Conservation (phyloP, 2,888 invertebrate species). For the Leucoptera coffeella region DNA sequence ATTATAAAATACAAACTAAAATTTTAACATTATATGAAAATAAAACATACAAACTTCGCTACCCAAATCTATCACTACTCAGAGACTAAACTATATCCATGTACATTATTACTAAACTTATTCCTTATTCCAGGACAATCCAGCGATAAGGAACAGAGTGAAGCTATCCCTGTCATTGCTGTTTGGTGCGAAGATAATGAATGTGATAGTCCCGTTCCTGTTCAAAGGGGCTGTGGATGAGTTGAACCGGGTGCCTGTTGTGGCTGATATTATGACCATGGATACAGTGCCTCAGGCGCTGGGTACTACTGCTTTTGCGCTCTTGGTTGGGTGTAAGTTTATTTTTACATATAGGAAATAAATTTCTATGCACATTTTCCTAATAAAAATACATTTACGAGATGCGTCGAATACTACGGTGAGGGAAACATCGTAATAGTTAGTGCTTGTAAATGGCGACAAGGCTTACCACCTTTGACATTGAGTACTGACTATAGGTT, state of each 20-base stretch:
- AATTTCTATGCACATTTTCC: neutral
- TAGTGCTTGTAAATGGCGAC: too few relatives aligned
- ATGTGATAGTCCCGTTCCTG: conserved; percentile 90
- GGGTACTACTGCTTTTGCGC: conserved; percentile 68
- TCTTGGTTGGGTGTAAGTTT: conserved; percentile 85
- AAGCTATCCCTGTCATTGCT: conserved; percentile 74
- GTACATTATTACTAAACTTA: too few relatives aligned
- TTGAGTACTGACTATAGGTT: too few relatives aligned
- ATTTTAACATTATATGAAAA: too few relatives aligned
- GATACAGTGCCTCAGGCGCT: conserved; percentile 75
- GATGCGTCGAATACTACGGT: too few relatives aligned
- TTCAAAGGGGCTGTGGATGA: conserved; percentile 92
- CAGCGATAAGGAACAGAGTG: conserved; percentile 70
- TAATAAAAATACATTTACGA: too few relatives aligned
- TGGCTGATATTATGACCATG: conserved; percentile 51
- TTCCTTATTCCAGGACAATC: conserved; percentile 69
- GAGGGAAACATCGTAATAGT: too few relatives aligned
- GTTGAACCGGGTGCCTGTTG: conserved; percentile 59
- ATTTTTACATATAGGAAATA: conserved; percentile 5
- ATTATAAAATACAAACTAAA: too few relatives aligned
- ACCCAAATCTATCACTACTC: too few relatives aligned
- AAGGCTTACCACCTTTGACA: too few relatives aligned
- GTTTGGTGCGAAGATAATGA: conserved; percentile 79
- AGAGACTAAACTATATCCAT: too few relatives aligned
- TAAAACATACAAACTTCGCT: too few relatives aligned